phyloP scores from a whole-genome alignment of 1,140 invertebrate species.

The Cherax quadricarinatus region DNA sequence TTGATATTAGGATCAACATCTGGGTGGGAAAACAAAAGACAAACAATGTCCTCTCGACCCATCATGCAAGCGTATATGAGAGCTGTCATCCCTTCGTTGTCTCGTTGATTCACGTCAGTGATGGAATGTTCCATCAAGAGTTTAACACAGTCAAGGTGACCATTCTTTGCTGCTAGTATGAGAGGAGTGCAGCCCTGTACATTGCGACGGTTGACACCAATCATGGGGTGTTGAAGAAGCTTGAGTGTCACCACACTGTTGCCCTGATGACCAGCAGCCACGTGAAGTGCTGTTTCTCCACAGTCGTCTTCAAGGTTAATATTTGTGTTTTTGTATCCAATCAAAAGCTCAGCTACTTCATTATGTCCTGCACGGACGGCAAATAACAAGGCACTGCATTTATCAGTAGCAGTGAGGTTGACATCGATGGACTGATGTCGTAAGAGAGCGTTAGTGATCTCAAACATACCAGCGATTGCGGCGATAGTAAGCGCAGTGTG shows the following conservation, averaged over 20 bases:
- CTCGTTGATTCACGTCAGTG: conserved; percentile 88
- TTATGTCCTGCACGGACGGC: conserved; percentile 62
- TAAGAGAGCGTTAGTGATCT: conserved; percentile 87
- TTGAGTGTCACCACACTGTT: conserved; percentile 37
- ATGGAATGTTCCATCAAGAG: conserved; percentile 87
- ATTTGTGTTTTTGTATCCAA: conserved; percentile 38
- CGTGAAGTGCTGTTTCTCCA: conserved; percentile 59
- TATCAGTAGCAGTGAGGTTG: conserved; percentile 83
- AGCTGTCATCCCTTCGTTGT: conserved; percentile 93
- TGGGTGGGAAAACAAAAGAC: conserved; percentile 71
- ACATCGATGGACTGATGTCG: conserved; percentile 91
- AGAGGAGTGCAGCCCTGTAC: conserved; percentile 94
- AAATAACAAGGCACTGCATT: conserved; percentile 56
- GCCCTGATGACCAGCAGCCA: conserved; percentile 67
- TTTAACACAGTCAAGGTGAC: conserved; percentile 90
- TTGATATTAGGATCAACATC: conserved; percentile 66
- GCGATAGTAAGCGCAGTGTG: conserved; percentile 66
- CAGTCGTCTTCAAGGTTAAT: conserved; percentile 60
- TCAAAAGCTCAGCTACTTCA: conserved; percentile 69
- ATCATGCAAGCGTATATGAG: conserved; percentile 77
- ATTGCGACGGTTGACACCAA: conserved; percentile 79
- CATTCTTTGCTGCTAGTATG: conserved; percentile 96
- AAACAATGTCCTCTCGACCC: conserved; percentile 69
- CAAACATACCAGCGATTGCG: conserved; percentile 56
- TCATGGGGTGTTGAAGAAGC: conserved; percentile 41